Base-by-base conservation (phyloP, 2,113 vertebrate genomes). In the Tapirus terrestris region DNA sequence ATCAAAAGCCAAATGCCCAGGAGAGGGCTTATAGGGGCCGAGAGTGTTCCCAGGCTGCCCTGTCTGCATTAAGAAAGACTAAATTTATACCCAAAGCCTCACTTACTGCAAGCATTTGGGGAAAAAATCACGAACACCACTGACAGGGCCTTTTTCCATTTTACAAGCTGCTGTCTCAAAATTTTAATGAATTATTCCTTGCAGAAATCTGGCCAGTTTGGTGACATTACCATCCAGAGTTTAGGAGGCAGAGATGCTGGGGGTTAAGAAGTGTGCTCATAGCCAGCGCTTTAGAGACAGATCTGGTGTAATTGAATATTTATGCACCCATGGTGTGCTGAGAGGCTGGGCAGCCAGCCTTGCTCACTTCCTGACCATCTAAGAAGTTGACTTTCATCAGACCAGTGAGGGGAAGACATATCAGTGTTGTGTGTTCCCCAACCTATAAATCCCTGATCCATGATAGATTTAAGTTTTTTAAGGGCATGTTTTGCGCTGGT, bases 161-260 rank as follows among this genome's bases (percentile, higher is more conserved):
- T 94, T 70, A 70, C 25, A 95, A 95, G 80, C 88, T 91, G 45
- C 63, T 96, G 2, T 92, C 61, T 91, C 72, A 53, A 94, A 60
- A 85, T 91, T 72, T 83, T 95, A 93, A 82, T 92, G 79, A 96
- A 70, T 96, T 96, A 14, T 63, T 92, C 81, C 43, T 95, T 80
- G 31, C 56, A 85, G 53, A 63, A 72, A 58, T 89, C 25, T 39
- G 73, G n/a, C 93, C 58, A 53, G 36, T 5, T 70, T 96, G 65
- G 80, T 33, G 48, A 68, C 45, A 39, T 76, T 76, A 60, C 61
- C 68, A 45, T 73, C 81, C 58, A 77, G 45, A 91, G 75, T 88
- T 95, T 51, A 56, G 48, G 77, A 83, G 51, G 18, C 81, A 88
- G 65, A 79, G 48, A 72, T 80, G 45, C 48, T 88, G 36, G 13